These are phyloP conservation scores for Drosophila tropicalis DNA, from an alignment of 1,140 invertebrate genomes.

Conservation along the genomic window DNA sequence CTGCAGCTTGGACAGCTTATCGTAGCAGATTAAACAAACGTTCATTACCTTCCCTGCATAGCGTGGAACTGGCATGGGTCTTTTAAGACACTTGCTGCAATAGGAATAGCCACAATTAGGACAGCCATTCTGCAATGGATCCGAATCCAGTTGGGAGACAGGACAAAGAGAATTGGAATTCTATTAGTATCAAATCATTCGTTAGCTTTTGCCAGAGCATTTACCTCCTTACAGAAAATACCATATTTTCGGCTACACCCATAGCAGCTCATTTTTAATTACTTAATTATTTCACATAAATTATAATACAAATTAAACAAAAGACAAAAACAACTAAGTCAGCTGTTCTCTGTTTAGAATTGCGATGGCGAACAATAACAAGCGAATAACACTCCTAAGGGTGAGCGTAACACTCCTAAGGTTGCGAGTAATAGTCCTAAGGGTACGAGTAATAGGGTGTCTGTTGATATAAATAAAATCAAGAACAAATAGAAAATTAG, in stretches of 20 bases:
- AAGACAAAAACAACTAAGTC: slow-evolving; percentile 35
- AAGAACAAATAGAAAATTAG: not conserved
- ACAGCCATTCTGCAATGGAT: slow-evolving; percentile 84
- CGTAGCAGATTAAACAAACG: slow-evolving; percentile 75
- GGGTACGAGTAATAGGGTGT: too few relatives aligned
- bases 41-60: slow-evolving; percentile 65
- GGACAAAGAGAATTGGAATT: not conserved
- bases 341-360: not conserved
- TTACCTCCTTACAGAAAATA: slow-evolving; percentile 84
- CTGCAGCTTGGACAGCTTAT: slow-evolving; percentile 68
- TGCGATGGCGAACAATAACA: too few relatives aligned
- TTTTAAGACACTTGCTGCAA: slow-evolving; percentile 86
- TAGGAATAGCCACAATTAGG: slow-evolving; percentile 87
- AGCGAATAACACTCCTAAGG: too few relatives aligned
- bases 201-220: not conserved
- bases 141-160: slow-evolving; percentile 10
- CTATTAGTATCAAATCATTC: not conserved
- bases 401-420: too few relatives aligned
- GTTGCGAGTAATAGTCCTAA: too few relatives aligned
- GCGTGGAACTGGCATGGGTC: slow-evolving; percentile 84
- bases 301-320: not conserved
- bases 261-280: slow-evolving; percentile 83
- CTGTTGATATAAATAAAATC: slow-evolving; percentile 1
- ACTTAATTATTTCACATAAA: not conserved
- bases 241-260: slow-evolving; percentile 84